Evolutionary conservation across 2,888 invertebrate genomes (phyloP).

Genomic region (Drosophila suboccidentalis): DNA sequence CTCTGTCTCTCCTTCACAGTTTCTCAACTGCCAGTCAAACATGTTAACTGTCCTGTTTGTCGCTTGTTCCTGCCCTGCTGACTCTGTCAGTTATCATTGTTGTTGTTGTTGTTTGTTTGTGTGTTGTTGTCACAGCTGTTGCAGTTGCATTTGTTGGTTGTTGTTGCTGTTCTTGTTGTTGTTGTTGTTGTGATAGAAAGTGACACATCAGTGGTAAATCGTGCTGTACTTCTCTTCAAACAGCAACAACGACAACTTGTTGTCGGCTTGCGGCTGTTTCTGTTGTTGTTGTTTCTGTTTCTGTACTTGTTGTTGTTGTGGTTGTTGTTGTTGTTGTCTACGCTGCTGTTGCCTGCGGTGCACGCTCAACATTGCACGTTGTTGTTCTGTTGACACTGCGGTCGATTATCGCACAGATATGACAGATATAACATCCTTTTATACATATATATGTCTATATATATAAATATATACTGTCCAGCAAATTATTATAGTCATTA

Average conservation of each 20-base stretch:
- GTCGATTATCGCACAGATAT: conserved; percentile 70
- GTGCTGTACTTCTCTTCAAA: conserved; percentile 51
- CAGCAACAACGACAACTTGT: conserved; percentile 32
- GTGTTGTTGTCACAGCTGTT: conserved; percentile 51
- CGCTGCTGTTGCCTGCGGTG: conserved; percentile 49
- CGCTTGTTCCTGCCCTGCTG: conserved; percentile 34
- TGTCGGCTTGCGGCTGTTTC: conserved; percentile 18
- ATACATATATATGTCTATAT: background rate
- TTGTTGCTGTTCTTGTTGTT: conserved; percentile 34
- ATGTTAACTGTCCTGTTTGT: conserved; percentile 65
- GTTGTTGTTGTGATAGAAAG: conserved; percentile 72
- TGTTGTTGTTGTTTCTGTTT: conserved; percentile 27
- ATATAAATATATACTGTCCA: conserved; percentile 26
- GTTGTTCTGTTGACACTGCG: conserved; percentile 65
- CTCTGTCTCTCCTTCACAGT: background rate
- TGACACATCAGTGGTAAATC: conserved; percentile 71
- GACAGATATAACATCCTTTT: conserved; percentile 34
- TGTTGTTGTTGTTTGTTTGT: conserved; percentile 11
- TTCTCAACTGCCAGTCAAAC: conserved; percentile 64
- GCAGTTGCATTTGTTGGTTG: conserved; percentile 29
- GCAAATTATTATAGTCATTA: conserved; percentile 54
- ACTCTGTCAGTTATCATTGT: conserved; percentile 20
- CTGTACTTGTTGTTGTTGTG: conserved; percentile 20
- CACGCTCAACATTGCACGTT: conserved; percentile 39
- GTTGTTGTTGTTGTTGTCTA: conserved; percentile 30